Evolutionary conservation across 2,797 vertebrate species (phyloP), one percentile per base, ranked within the genome.

Genomic region (Trichosurus vulpecula): DNA sequence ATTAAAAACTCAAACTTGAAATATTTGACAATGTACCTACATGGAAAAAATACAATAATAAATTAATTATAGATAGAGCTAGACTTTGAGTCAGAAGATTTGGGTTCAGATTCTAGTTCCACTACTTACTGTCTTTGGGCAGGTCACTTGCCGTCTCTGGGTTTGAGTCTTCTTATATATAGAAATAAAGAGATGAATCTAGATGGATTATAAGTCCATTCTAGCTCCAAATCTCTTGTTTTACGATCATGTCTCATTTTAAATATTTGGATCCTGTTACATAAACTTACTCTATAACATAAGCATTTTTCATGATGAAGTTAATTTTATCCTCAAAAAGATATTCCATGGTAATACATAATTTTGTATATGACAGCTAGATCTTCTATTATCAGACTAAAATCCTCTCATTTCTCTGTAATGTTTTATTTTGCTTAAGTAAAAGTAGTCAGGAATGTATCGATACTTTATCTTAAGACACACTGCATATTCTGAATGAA

Each of bases 321-420:
- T 57, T 95, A 96, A 95, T 90, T 94, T 97, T 66, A 95, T 96
- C 57, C 92, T 92, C 41, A 89, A 94, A 96, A 90, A 89, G 94
- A 93, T 54, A 95, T 94, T 95, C 94, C 47, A 52, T 11, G 54
- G 90, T 92, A 93, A 95, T 54, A 94, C 0, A 1, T 58, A 74
- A 95, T 35, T 61, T 25, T 90, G 55, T 91, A 12, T 0, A 90
- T 47, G 91, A 94, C 35, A 90, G 90, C 6, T 22, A 96, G 90
- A 95, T 94, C 14, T 61, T 31, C 87, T 52, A 58, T 54, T 91
- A 92, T 31, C 91, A 87, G 51, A 74, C 89, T 66, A 61, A 13
- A 91, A 51, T 94, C 90, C 74, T 94, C 92, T 56, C 91, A 54
- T 92, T 94, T 94, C 66, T 93, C 55, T 90, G 35, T 55, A 58